These are phyloP conservation scores for Gymnobelideus leadbeateri DNA, from an alignment of 2,113 vertebrate genomes.

Conservation along the genomic window DNA sequence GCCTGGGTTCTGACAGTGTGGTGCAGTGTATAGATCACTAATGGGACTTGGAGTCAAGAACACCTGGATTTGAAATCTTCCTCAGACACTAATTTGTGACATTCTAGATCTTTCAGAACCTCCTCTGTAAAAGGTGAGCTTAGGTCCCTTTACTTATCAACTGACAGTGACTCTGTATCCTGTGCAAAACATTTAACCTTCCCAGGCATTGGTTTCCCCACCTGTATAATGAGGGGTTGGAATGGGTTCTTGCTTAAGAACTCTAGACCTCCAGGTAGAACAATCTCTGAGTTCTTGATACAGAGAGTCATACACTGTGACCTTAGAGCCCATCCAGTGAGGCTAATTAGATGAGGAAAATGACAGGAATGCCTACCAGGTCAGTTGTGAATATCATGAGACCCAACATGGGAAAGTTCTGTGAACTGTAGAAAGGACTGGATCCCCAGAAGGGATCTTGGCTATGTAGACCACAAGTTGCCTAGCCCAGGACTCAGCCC, in stretches of 20 bases:
- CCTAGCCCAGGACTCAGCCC: not conserved
- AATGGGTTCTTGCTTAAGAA: not conserved
- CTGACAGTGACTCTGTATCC: not conserved
- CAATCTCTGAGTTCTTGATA: not conserved
- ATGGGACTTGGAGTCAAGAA: not conserved
- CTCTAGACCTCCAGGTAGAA: not conserved
- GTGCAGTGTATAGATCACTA: not conserved
- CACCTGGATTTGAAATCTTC: not conserved
- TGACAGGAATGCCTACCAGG: not conserved
- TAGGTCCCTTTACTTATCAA: not conserved
- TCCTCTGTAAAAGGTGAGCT: not conserved
- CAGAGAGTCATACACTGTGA: not conserved
- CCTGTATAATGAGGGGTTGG: not conserved
- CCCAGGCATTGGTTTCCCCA: not conserved
- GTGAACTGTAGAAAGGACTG: not conserved
- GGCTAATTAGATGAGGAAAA: not conserved
- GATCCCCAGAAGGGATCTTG: not conserved
- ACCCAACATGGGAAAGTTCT: not conserved
- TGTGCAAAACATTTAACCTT: not conserved
- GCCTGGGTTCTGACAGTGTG: not conserved
- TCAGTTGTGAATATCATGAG: not conserved
- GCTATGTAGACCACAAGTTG: not conserved
- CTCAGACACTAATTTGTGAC: not conserved
- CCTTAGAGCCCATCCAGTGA: not conserved
- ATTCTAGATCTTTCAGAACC: not conserved